A percentile compares a stretch with the other conserved stretches of the same genome.
phyloP scores from a whole-genome alignment of 2,797 vertebrate genomes.

The Lepilemur ruficaudatus region DNA sequence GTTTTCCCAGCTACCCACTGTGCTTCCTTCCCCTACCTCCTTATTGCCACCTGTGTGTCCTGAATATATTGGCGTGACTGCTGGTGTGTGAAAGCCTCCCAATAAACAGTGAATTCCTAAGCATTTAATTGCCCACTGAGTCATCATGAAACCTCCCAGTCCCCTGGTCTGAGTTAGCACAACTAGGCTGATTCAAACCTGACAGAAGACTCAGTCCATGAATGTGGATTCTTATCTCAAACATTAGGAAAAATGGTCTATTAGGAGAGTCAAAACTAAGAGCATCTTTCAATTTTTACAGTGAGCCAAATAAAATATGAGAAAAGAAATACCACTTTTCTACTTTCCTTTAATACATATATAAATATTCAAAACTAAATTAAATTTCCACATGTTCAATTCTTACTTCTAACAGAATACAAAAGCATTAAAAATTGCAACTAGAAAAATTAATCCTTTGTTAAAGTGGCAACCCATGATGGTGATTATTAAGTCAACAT shows the following conservation, averaged over 20 bases:
- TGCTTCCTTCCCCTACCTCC: background rate
- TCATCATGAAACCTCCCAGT: background rate
- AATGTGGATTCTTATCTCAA: background rate
- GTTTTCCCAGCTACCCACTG: background rate
- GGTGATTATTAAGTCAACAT: background rate
- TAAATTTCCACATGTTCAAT: background rate
- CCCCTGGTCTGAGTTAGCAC: background rate
- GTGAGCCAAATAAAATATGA: background rate
- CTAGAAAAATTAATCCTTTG: background rate
- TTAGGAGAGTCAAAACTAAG: background rate
- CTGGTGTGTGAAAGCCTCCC: background rate
- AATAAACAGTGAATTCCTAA: background rate
- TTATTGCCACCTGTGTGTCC: background rate
- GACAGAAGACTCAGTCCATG: background rate
- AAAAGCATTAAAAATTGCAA: background rate
- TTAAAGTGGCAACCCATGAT: background rate
- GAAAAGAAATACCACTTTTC: background rate
- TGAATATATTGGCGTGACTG: background rate
- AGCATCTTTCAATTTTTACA: background rate
- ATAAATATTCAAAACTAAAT: constrained; percentile 29
- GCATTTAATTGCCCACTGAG: background rate
- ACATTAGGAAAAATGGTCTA: background rate
- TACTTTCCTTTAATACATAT: background rate
- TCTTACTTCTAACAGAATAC: background rate
- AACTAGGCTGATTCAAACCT: background rate